Conservation (phyloP, 2,888 invertebrate species). For the Acanthosoma haemorrhoidale region DNA sequence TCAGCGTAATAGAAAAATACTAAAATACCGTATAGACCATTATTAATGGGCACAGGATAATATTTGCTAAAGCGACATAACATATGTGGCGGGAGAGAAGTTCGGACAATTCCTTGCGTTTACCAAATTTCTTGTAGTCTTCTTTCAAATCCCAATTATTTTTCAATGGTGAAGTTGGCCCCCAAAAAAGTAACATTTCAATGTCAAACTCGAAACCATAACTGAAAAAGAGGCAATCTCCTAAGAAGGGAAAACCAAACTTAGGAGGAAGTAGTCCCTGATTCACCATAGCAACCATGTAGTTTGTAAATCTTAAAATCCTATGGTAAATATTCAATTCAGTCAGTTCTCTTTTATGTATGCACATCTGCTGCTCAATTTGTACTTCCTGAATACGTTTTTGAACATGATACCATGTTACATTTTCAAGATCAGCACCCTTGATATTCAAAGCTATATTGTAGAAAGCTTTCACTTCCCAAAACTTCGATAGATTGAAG, state of each 20-base stretch:
- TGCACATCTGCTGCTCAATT: slow-evolving; percentile 92
- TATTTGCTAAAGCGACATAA: slow-evolving; percentile 75
- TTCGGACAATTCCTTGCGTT: slow-evolving; percentile 71
- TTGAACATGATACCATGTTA: slow-evolving; percentile 89
- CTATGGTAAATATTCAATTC: slow-evolving; percentile 96
- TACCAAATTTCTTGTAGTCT: slow-evolving; percentile 77
- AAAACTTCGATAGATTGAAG: slow-evolving; percentile 77
- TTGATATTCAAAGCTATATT: slow-evolving; percentile 79
- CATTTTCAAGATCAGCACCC: slow-evolving; percentile 77
- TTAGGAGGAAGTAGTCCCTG: slow-evolving; percentile 85
- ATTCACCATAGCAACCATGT: slow-evolving; percentile 96
- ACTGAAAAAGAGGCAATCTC: slow-evolving; percentile 83
- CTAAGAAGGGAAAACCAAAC: slow-evolving; percentile 73
- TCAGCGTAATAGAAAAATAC: slow-evolving; percentile 90
- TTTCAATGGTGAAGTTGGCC: slow-evolving; percentile 93
- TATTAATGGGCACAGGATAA: slow-evolving; percentile 79
- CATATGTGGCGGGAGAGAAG: slow-evolving; percentile 66
- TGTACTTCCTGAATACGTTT: slow-evolving; percentile 82
- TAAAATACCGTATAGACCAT: slow-evolving; percentile 92
- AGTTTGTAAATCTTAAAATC: slow-evolving; percentile 93
- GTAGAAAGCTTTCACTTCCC: slow-evolving; percentile 89
- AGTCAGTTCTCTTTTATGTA: slow-evolving; percentile 89
- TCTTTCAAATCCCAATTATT: slow-evolving; percentile 92
- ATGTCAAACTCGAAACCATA: slow-evolving; percentile 84
- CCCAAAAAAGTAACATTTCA: slow-evolving; percentile 86